Evolutionary conservation across 2,797 vertebrate species (phyloP), one percentile per base, ranked within the genome.

Genomic region (Bryconaethiops microstoma): DNA sequence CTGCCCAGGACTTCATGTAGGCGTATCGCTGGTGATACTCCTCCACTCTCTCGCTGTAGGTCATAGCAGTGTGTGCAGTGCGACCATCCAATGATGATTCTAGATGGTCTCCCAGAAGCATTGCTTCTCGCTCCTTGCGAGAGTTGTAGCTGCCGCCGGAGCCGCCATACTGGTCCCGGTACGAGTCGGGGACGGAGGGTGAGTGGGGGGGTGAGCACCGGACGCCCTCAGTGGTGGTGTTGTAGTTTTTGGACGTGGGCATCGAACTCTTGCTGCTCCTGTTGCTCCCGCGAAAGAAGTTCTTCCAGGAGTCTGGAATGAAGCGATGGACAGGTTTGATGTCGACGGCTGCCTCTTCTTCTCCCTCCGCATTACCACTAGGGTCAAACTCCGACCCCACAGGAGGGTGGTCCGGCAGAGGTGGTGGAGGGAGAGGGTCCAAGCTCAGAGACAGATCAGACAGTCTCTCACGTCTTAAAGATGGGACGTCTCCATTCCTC

Each of bases 1-100:
- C 98, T 0, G 97, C 91, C 98, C 98, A 99, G 5, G 98, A 99
- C 92, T 98, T 98, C 98, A 99, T 99, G 93, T 94, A 99, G 90
- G 90, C 92, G 77, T 99, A 98, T 5, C 95, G 93, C 92, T 90
- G 93, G 71, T 95, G 87, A 86, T 97, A 98, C 78, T 94, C 95
- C 88, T 96, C 95, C 69, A 96, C 94, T 14, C 92, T 93, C 91
- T 97, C 96, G 0, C 92, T 92, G 92, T 98, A 99, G 0, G 93
- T 95, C 88, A 92, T 89, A 0, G 84, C 94, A 0, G 94, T 95
- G 78, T 85, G 95, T 72, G 93, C 91, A 0, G 95, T 95, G 12
- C 77, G 94, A 0, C 91, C 94, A 2, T 93, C 94, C 35, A 52
- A 92, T 89, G 0, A 35, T 35, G 96, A 96, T 0, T 89, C 92